Conservation (phyloP, 2,113 vertebrate species). For the Lates calcarifer region DNA sequence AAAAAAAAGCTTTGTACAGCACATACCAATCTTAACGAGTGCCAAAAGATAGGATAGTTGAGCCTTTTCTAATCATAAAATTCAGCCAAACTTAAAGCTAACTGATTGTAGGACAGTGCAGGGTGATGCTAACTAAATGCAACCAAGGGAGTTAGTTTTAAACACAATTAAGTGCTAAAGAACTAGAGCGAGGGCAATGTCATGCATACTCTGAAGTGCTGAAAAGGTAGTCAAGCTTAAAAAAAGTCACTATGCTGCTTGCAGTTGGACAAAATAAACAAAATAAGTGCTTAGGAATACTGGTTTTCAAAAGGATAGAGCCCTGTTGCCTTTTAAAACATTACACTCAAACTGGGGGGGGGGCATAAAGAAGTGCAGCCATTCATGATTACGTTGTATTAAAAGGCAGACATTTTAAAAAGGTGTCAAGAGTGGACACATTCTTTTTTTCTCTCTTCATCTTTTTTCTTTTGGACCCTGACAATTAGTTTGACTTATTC, state of each 20-base stretch:
- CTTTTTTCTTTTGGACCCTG: slow-evolving; percentile 70
- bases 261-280: slow-evolving; percentile 74
- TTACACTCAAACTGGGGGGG: slow-evolving; percentile 53
- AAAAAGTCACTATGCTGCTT: slow-evolving; percentile 80
- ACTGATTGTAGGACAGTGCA: slow-evolving; percentile 88
- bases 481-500: slow-evolving; percentile 84
- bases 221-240: slow-evolving; percentile 85
- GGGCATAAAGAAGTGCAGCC: slow-evolving; percentile 71
- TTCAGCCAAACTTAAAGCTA: slow-evolving; percentile 85
- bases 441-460: slow-evolving; percentile 39
- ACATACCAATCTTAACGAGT: slow-evolving; percentile 94
- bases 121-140: slow-evolving; percentile 84
- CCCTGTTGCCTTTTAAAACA: slow-evolving; percentile 66
- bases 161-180: slow-evolving; percentile 82
- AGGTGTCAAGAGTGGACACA: slow-evolving; percentile 70
- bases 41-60: slow-evolving; percentile 84
- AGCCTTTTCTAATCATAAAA: slow-evolving; percentile 88
- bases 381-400: slow-evolving; percentile 73
- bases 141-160: slow-evolving; percentile 81
- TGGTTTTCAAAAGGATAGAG: slow-evolving; percentile 62
- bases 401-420: slow-evolving; percentile 77
- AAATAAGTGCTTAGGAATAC: slow-evolving; percentile 82
- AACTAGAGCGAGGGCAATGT: slow-evolving; percentile 79
- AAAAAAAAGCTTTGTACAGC: slow-evolving; percentile 98
- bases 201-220: slow-evolving; percentile 93